A percentile compares a stretch with the other conserved stretches of the same genome.
Conservation (phyloP, 2,113 vertebrate species). For the Parus major region DNA sequence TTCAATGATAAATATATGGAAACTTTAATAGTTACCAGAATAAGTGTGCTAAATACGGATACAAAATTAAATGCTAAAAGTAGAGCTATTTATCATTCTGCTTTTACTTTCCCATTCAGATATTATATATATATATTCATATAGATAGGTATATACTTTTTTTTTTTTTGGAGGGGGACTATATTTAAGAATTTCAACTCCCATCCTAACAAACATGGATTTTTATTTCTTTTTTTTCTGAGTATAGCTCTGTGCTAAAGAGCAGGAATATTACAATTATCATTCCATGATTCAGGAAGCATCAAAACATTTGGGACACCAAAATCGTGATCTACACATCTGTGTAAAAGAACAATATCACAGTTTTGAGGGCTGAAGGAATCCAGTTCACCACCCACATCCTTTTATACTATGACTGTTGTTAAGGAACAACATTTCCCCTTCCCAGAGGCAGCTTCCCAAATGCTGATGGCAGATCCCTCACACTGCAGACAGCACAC, state of each 20-base stretch:
- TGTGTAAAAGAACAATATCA: neutral
- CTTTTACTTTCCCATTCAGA: neutral
- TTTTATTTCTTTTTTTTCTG: neutral
- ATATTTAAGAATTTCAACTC: neutral
- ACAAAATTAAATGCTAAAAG: slow-evolving; percentile 2
- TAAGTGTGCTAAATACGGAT: neutral
- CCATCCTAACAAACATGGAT: accelerated
- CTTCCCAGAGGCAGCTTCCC: neutral
- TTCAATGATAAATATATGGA: neutral
- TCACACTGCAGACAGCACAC: neutral
- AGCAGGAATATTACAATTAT: neutral
- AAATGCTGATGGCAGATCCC: neutral
- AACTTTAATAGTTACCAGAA: neutral
- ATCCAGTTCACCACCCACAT: neutral
- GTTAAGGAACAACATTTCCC: neutral
- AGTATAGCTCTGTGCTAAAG: neutral
- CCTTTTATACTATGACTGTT: neutral
- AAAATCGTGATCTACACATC: neutral
- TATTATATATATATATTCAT: neutral
- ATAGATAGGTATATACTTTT: neutral
- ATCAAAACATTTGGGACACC: neutral
- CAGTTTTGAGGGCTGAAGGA: neutral
- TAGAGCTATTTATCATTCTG: neutral
- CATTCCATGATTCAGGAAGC: neutral
- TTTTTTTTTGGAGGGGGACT: neutral